Conservation (phyloP, 2,888 invertebrate species). For the Drosophila nr. perissopoda region DNA sequence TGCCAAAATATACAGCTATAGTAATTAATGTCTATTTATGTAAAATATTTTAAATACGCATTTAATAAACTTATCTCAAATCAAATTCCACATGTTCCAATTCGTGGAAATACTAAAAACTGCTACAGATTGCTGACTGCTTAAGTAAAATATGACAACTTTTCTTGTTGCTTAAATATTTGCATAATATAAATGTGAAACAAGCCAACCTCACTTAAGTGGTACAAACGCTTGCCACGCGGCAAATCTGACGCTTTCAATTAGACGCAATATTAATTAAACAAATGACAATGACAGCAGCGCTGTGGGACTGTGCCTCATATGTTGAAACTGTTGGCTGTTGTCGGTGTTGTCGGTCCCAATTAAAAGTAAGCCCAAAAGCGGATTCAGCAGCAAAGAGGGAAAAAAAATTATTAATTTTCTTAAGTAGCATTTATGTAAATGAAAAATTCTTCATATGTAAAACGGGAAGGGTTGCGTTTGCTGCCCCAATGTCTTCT, state of each 20-base stretch:
- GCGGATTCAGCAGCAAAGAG: constrained; percentile 31
- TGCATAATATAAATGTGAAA: not conserved
- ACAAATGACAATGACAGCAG: constrained; percentile 46
- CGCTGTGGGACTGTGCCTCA: constrained; percentile 22
- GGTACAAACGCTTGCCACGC: constrained; percentile 14
- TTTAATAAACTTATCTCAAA: constrained; percentile 56
- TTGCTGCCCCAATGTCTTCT: constrained; percentile 47
- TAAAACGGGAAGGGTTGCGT: constrained; percentile 45
- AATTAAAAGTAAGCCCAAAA: constrained; percentile 55
- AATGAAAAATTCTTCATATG: constrained; percentile 66
- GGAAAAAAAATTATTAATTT: constrained; percentile 63
- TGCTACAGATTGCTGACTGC: not conserved
- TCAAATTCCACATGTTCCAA: not conserved
- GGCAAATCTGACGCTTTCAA: constrained; percentile 24
- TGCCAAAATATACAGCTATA: constrained; percentile 74
- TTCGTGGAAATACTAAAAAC: not conserved
- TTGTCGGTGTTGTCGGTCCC: constrained; percentile 24
- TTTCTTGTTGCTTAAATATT: not conserved
- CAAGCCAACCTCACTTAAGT: constrained; percentile 4
- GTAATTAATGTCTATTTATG: constrained; percentile 66
- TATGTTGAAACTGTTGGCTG: constrained; percentile 17
- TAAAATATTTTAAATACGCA: constrained; percentile 54
- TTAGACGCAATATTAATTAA: constrained; percentile 58
- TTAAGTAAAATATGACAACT: not conserved
- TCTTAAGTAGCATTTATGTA: constrained; percentile 73